These are phyloP conservation scores for Gambelia wislizenii DNA, from an alignment of 2,797 vertebrate genomes.

Conservation along the genomic window DNA sequence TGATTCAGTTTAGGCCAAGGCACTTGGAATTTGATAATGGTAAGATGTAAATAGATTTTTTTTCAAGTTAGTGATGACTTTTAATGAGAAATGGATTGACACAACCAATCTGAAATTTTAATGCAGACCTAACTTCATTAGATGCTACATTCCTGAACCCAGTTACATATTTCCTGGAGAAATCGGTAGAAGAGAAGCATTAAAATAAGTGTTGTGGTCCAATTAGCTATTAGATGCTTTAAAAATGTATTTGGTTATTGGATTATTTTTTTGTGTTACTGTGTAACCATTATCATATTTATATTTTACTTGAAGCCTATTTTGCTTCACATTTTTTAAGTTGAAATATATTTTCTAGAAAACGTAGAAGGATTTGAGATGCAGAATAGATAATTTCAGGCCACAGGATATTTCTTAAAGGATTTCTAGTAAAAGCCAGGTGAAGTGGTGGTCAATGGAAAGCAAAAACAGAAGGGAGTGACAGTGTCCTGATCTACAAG, in stretches of 20 bases:
- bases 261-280: background rate
- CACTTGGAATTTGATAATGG: no score
- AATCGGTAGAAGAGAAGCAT: background rate
- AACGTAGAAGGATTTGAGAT: slow-evolving; percentile 38
- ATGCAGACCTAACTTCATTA: background rate
- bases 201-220: background rate
- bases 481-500: background rate
- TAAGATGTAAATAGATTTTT: rapidly evolving
- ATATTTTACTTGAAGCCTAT: background rate
- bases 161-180: background rate
- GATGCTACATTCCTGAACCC: slow-evolving; percentile 36
- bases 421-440: slow-evolving; percentile 30
- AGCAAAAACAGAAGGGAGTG: background rate
- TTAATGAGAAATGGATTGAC: background rate
- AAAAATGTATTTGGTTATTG: slow-evolving; percentile 32
- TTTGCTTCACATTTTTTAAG: background rate
- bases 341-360: slow-evolving; percentile 8
- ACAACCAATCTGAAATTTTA: slow-evolving; percentile 16
- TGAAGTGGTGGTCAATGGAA: no score
- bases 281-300: background rate
- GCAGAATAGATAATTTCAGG: background rate
- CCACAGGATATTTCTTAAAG: slow-evolving; percentile 21
- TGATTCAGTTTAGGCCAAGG: no score
- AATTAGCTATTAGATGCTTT: background rate
- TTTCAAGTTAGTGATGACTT: slow-evolving; percentile 35